Evolutionary conservation across 2,888 invertebrate genomes (phyloP), one percentile per base, ranked within the genome.

Genomic region (Phlogophora meticulosa): DNA sequence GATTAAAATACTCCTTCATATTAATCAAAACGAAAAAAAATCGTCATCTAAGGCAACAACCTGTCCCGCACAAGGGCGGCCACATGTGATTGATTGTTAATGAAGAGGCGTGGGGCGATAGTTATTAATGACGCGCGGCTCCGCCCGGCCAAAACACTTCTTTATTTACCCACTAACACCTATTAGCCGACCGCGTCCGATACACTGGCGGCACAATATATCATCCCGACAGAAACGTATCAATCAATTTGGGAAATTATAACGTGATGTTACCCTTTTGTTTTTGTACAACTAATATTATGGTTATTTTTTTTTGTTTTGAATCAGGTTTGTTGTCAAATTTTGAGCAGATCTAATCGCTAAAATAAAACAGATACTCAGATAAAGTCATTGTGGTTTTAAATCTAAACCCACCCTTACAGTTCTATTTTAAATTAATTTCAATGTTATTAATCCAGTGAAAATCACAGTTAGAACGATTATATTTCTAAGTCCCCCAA

Each of bases 81-180:
- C 87, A 90, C 90, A 87, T 90, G 91, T 94, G 94, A 95, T 95
- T 93, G 94, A 95, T 95, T 87, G 93, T 92, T 93, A 95, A 95
- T 94, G 94, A 95, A 94, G 93, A 93, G 88, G 85, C 78, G 80
- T 86, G 85, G 92, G 91, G 91, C 87, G 90, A 92, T 94, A 94
- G 95, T 94, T 94, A 95, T 94, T 94, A 95, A 95, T 94, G 94
- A 90, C 87, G 72, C 85, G 77, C 81, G 85, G 84, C 91, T 88
- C 92, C 93, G 91, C 93, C 93, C 87, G 89, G 79, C 72, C 81
- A 73, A 72, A 83, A 73, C 84, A 84, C 85, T 90, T 91, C 92
- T 93, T 94, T 93, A 92, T 92, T 92, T 92, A 89, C 90, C 90
- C 92, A 91, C 92, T 92, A 93, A 90, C 94, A 91, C 93, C 92